phyloP scores from a whole-genome alignment of 1,140 invertebrate genomes.

The Drosophila bipectinata region DNA sequence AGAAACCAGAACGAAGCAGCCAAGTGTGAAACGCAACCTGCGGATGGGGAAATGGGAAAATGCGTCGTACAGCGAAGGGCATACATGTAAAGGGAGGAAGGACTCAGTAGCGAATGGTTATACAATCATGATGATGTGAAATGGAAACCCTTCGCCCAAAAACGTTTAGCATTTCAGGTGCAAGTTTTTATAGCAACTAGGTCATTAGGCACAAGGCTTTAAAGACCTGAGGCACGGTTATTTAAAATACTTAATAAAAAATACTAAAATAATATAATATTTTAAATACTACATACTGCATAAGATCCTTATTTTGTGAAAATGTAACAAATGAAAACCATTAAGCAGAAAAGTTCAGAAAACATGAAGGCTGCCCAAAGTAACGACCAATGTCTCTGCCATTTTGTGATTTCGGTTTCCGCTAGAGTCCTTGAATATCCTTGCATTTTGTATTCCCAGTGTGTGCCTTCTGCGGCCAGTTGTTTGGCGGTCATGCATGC shows the following conservation, averaged over 20 bases:
- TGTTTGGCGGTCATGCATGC: slow-evolving; percentile 40
- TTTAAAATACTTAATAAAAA: too few species aligned
- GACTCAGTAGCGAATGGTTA: not conserved
- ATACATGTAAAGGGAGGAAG: slow-evolving; percentile 5
- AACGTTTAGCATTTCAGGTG: slow-evolving; percentile 1
- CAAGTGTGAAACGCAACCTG: slow-evolving; percentile 37
- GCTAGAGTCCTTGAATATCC: slow-evolving; percentile 1
- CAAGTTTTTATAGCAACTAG: not conserved
- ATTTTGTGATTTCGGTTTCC: not conserved
- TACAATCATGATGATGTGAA: slow-evolving; percentile 1
- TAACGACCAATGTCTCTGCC: not conserved
- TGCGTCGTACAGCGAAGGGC: slow-evolving; percentile 12
- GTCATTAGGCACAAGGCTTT: not conserved
- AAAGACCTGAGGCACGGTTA: too few species aligned
- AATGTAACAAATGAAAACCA: too few species aligned
- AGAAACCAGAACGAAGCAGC: slow-evolving; percentile 10
- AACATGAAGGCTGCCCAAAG: not conserved
- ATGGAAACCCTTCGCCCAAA: not conserved
- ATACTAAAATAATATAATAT: too few species aligned
- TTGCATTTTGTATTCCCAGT: slow-evolving; percentile 11
- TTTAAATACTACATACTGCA: too few species aligned
- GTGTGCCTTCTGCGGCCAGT: slow-evolving; percentile 20
- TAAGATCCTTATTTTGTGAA: too few species aligned
- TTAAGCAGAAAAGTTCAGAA: not conserved
- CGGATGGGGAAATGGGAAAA: slow-evolving; percentile 11